Evolutionary conservation across 2,888 invertebrate species (phyloP), one percentile per base, ranked within the genome.

Genomic region (Andrena camellia): DNA sequence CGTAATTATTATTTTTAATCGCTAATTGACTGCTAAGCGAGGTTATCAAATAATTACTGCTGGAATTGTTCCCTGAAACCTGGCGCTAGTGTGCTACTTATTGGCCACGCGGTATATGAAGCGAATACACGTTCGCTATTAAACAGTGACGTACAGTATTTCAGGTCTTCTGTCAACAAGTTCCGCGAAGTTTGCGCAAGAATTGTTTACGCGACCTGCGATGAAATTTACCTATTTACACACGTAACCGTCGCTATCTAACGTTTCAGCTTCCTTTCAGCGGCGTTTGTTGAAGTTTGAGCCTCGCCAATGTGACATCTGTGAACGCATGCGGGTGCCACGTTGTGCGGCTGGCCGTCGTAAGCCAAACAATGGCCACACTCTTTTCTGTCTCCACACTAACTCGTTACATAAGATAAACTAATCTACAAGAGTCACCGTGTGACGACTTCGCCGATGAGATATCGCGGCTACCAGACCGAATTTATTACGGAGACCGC

Each of bases 331-430:
- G 84, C 86, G 88, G 86, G 82, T 82, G 77, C 84, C 88, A 84
- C 80, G 81, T 83, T 81, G 69, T 52, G 60, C 81, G 33, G 57
- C 20, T 59, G 35, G 42, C 42, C 63, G 77, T 73, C 60, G 57
- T 59, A 64, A 73, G 60, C 29, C 69, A 72, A 88, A 86, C 88
- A 87, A 87, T 84, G 74, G 76, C 67, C 70, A 78, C 71, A 52
- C 82, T 88, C 88, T 81, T 88, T 88, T 72, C 80, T 23, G 74
- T 73, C 63, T 74, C n/a, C 35, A n/a, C 63, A 42, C 59, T 73
- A 60, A 75, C 72, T 72, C 64, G 71, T 88, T 88, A 82, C 83
- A 71, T 86, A 88, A 88, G 82, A 86, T 89, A 88, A 90, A 89
- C 83, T 86, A 89, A 88, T 89, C 77, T 81, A 86, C 63, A 33